Conservation (phyloP, 2,888 invertebrate genomes). For the Linnaemya tessellans region DNA sequence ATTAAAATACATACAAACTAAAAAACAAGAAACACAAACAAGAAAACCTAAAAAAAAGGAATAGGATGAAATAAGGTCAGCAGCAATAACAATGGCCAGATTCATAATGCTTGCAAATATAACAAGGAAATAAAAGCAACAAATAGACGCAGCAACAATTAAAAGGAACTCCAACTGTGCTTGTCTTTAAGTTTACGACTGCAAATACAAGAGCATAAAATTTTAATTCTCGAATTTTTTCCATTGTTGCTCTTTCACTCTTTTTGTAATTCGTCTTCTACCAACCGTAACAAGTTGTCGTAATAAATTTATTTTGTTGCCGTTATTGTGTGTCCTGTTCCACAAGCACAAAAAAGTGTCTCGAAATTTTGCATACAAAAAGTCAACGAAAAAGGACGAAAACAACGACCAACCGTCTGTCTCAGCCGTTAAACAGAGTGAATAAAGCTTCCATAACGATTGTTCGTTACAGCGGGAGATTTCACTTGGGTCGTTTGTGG, state of each 20-base stretch:
- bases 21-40: constrained; percentile 21
- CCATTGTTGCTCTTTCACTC: background rate
- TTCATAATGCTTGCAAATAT: constrained; percentile 41
- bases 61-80: constrained; percentile 53
- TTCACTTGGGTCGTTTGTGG: constrained; percentile 69
- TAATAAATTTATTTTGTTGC: constrained; percentile 70
- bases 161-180: constrained; percentile 58
- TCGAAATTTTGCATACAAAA: constrained; percentile 52
- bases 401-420: constrained; percentile 33
- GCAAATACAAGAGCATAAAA: constrained; percentile 50
- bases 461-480: constrained; percentile 70
- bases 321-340: constrained; percentile 55
- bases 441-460: constrained; percentile 67
- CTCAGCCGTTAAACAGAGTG: constrained; percentile 53
- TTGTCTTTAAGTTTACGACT: constrained; percentile 41
- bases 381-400: constrained; percentile 57
- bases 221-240: constrained; percentile 58
- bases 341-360: constrained; percentile 54
- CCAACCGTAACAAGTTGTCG: constrained; percentile 77
- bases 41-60: constrained; percentile 49
- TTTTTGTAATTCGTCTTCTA: constrained; percentile 73
- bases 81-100: constrained; percentile 46
- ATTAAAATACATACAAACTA: constrained; percentile 44
- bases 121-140: constrained; percentile 28
- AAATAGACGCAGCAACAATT: constrained; percentile 57